These are phyloP conservation scores for Tachysurus fulvidraco DNA, from an alignment of 2,113 vertebrate species.

Conservation along the genomic window DNA sequence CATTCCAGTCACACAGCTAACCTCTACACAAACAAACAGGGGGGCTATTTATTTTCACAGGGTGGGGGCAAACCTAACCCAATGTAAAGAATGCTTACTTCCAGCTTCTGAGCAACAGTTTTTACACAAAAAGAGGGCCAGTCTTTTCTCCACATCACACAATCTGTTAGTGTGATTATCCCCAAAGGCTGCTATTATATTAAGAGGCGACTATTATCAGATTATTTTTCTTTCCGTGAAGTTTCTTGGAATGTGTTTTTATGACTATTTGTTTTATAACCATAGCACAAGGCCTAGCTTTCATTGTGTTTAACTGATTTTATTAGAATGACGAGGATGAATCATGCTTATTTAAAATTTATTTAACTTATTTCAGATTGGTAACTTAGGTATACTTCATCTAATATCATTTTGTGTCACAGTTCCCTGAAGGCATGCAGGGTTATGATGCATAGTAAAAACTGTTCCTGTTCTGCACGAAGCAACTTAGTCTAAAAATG, in stretches of 20 bases:
- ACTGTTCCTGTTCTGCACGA: constrained; percentile 1
- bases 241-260: constrained; percentile 6
- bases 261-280: constrained; percentile 1
- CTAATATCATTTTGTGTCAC: constrained; percentile 10
- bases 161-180: not conserved
- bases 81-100: constrained; percentile 34
- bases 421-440: constrained; percentile 3
- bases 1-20: constrained; percentile 55
- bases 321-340: constrained; percentile 2
- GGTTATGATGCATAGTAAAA: constrained; percentile 9
- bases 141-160: not conserved
- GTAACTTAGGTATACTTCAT: constrained; percentile 15
- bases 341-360: constrained; percentile 20
- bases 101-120: constrained; percentile 24
- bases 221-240: not conserved
- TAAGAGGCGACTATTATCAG: not conserved
- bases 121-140: constrained; percentile 3
- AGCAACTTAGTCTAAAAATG: not conserved
- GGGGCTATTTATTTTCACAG: not conserved
- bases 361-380: constrained; percentile 10
- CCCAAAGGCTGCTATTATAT: not conserved
- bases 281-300: not conserved
- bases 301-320: not conserved
- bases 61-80: not conserved
- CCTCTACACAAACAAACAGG: constrained; percentile 53